Base-by-base conservation (phyloP, 2,888 invertebrate genomes). In the Leptopterna dolabrata region DNA sequence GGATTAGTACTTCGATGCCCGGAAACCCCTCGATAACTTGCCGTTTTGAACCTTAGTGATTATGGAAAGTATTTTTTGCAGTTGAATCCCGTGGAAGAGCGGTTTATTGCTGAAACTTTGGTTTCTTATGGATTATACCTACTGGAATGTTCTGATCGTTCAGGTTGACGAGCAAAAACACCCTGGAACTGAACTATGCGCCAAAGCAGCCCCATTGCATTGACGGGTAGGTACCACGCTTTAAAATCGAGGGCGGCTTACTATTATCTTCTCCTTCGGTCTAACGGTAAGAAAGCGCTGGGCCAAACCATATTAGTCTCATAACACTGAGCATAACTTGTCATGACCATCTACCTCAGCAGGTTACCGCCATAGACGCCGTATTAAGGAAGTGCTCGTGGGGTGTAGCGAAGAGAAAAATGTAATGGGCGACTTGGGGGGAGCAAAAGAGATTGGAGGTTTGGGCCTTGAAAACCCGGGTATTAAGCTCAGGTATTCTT, bases 111-210 rank as follows among this genome's bases (percentile, higher is more conserved):
- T n/a, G n/a, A n/a, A n/a, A n/a, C n/a, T n/a, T n/a, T n/a, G n/a
- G n/a, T n/a, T n/a, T n/a, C n/a, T n/a, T n/a, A n/a, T n/a, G n/a
- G n/a, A n/a, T n/a, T n/a, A n/a, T n/a, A n/a, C n/a, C n/a, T n/a
- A n/a, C n/a, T n/a, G n/a, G n/a, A n/a, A n/a, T n/a, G n/a, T n/a
- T 11, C 16, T 13, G 19, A 73, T 7, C 36, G 36, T 73, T 73
- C n/a, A 41, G n/a, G 30, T 73, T 73, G 73, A 73, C 36, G 73
- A 73, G 73, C 73, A 73, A 73, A 73, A 73, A 73, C 73, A n/a
- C 27, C 27, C 16, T 11, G 9, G 36, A 41, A 19, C 73, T 36
- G 73, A 36, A 36, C 14, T 30, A 73, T 36, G 73, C 41, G 36
- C 73, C 36, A 73, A 73, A 36, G 36, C 51, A 24, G 71, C 30